These are phyloP conservation scores for Cercopithecus mona DNA, from an alignment of 2,113 vertebrate genomes.

Conservation along the genomic window DNA sequence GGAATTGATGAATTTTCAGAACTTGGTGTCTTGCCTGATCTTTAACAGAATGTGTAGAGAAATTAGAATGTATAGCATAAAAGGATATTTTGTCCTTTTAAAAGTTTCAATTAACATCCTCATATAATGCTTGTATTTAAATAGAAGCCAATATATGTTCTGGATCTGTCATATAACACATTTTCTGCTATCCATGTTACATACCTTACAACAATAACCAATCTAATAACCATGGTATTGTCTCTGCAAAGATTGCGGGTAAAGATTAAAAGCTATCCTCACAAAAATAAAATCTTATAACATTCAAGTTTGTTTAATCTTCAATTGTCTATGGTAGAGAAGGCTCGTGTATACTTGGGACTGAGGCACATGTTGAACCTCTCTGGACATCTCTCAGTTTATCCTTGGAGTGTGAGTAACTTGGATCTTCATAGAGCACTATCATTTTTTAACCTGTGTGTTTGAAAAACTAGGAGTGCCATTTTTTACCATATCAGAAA, in stretches of 20 bases:
- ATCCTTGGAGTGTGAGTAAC: background rate
- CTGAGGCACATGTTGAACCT: background rate
- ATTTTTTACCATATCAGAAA: constrained; percentile 11
- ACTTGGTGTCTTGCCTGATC: constrained; percentile 6
- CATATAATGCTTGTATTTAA: background rate
- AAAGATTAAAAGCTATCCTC: background rate
- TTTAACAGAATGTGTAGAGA: background rate
- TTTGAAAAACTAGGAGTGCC: background rate
- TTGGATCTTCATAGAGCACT: background rate
- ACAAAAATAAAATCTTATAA: background rate
- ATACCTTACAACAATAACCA: background rate
- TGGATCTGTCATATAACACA: background rate
- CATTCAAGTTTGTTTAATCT: background rate
- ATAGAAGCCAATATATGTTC: background rate
- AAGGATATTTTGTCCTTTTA: constrained; percentile 1
- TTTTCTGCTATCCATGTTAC: background rate
- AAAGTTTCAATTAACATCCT: constrained; percentile 15
- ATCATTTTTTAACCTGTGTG: background rate
- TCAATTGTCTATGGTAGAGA: background rate
- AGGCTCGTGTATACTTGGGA: background rate
- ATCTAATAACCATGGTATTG: background rate
- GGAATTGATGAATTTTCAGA: background rate
- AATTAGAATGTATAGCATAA: constrained; percentile 34
- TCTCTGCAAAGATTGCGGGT: background rate
- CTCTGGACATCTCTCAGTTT: background rate